Evolutionary conservation across 2,113 vertebrate genomes (phyloP).

Genomic region (Strix uralensis): DNA sequence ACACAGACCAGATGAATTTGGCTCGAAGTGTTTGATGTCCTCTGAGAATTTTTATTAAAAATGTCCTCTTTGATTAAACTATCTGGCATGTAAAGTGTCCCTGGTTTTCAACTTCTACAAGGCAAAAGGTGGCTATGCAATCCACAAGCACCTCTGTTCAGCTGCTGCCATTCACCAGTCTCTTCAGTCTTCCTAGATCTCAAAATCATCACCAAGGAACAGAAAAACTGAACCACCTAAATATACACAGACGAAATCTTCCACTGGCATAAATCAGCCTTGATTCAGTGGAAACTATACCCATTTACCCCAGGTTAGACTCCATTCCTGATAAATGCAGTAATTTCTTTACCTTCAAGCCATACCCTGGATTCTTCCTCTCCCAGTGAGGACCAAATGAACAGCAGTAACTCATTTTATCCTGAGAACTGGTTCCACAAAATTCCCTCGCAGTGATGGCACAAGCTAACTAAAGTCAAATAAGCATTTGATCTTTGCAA

Average conservation of each 20-base stretch:
- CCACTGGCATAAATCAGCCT: neutral
- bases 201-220: neutral
- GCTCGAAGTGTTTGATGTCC: neutral
- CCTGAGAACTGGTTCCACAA: neutral
- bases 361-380: neutral
- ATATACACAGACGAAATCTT: neutral
- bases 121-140: neutral
- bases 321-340: neutral
- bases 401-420: neutral
- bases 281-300: neutral
- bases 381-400: neutral
- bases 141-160: neutral
- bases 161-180: neutral
- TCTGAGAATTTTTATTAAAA: neutral
- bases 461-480: neutral
- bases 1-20: neutral
- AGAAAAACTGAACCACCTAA: neutral
- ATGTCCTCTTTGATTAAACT: neutral
- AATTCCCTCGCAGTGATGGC: neutral
- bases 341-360: neutral
- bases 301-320: neutral
- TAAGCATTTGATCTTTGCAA: neutral
- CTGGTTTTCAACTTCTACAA: neutral
- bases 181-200: neutral
- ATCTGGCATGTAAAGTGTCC: neutral